Conservation (phyloP, 1,140 invertebrate species). For the Meloidogyne exigua region DNA sequence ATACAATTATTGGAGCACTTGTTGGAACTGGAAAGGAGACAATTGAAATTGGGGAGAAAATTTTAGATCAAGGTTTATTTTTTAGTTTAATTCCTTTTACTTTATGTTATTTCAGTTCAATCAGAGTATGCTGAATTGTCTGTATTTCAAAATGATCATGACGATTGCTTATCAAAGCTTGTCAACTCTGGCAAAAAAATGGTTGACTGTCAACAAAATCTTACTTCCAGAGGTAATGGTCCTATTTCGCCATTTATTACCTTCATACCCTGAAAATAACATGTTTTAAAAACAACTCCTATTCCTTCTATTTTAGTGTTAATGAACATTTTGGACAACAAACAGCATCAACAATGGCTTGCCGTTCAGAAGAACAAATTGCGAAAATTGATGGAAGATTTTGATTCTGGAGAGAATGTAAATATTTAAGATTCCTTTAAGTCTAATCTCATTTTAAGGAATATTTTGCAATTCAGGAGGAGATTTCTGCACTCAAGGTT, state of each 20-base stretch:
- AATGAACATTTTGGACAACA: neutral
- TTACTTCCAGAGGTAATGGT: neutral
- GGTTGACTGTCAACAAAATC: neutral
- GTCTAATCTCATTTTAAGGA: neutral
- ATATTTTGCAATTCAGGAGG: neutral
- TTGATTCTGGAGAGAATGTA: neutral
- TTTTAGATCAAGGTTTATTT: neutral
- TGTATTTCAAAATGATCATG: neutral
- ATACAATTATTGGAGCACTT: neutral
- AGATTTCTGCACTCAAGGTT: neutral
- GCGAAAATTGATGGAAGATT: neutral
- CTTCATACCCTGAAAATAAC: no score
- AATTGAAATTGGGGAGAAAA: neutral
- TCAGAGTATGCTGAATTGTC: neutral
- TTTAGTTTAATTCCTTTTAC: neutral
- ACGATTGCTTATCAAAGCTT: neutral
- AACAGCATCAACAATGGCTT: neutral
- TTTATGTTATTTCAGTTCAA: neutral
- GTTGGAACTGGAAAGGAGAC: neutral
- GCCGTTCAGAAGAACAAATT: neutral
- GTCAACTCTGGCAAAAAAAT: neutral
- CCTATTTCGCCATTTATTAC: no score
- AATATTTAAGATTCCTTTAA: neutral
- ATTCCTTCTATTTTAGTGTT: neutral
- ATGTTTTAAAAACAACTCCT: no score